Evolutionary conservation across 2,888 invertebrate species (phyloP).

Genomic region (Agonopterix arenella): DNA sequence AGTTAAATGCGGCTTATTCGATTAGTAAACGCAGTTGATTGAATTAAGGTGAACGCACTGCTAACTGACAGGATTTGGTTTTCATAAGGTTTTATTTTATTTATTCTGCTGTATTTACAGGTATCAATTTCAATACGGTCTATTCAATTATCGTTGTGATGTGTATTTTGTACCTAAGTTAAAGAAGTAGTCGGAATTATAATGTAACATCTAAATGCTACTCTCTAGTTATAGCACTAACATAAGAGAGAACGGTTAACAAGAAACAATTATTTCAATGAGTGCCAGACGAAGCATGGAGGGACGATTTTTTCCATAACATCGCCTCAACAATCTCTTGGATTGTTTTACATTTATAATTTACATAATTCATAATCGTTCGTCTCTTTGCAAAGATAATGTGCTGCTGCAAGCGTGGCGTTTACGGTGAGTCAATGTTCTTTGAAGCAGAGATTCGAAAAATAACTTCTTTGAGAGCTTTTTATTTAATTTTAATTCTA

Average conservation of each 20-base stretch:
- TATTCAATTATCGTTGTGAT: too few relatives aligned
- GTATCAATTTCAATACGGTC: too few relatives aligned
- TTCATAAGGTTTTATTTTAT: constrained; percentile 33
- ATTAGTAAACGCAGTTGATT: constrained; percentile 67
- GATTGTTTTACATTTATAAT: constrained; percentile 66
- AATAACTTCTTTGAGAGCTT: too few relatives aligned
- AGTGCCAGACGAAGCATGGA: constrained; percentile 53
- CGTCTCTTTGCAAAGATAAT: constrained; percentile 20
- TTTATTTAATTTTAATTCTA: background rate
- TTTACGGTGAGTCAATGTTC: background rate
- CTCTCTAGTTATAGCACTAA: background rate
- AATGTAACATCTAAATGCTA: background rate
- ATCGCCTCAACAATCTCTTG: constrained; percentile 59
- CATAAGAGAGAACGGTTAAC: constrained; percentile 31
- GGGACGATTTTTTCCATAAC: constrained; percentile 52
- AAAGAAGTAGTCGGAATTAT: too few relatives aligned
- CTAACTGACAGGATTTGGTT: constrained; percentile 32
- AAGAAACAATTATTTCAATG: constrained; percentile 64
- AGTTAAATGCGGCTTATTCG: constrained; percentile 70
- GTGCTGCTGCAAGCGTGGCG: constrained; percentile 28
- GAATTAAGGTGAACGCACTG: constrained; percentile 66
- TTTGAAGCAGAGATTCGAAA: too few relatives aligned
- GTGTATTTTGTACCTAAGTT: too few relatives aligned
- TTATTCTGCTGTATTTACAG: background rate
- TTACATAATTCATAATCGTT: constrained; percentile 71